Base-by-base conservation (phyloP, 1,140 invertebrate species). In the Bombus fervidus region DNA sequence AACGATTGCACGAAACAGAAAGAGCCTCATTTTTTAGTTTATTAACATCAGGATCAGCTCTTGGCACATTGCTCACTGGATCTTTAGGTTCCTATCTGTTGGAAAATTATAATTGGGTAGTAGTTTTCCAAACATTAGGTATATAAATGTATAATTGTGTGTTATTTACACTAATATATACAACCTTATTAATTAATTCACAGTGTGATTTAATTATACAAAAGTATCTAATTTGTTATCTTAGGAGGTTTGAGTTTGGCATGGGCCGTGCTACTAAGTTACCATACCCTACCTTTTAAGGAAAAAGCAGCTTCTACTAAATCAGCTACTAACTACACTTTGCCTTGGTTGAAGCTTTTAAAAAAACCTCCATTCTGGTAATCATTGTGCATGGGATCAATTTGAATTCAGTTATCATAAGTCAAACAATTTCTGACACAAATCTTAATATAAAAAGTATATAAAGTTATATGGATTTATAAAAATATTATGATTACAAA, bases 1-100 rank as follows among this genome's bases (percentile, higher is more conserved):
- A 96, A 93, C 96, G 96, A 93, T 94, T 97, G 77, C 95, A 95
- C 57, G 96, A 96, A 86, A 95, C 95, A 64, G 97, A 97, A 91
- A 96, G 97, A 89, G 96, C 97, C 43, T 97, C 97, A 71, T 97
- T 97, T 86, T 97, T 97, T 93, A 96, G 97, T 83, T 93, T 97
- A 87, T 95, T 97, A 69, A 96, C 97, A n/a, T 96, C 97, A 62
- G 97, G 97, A 62, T 96, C 95, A 4, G 95, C 95, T 82, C 94
- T 96, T 87, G 97, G 97, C 34, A 97, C 97, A 22, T 91, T 97
- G 12, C 91, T 97, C 6, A 96, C 96, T 72, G 97, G 97, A 59
- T 96, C 96, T 87, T 91, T 97, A 90, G 97, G 97, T 28, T 97
- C 97, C 12, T 95, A 97, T 83, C 91, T 97, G 62, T 93, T 97